phyloP scores from a whole-genome alignment of 2,888 invertebrate species.

The Nasonia oneida region DNA sequence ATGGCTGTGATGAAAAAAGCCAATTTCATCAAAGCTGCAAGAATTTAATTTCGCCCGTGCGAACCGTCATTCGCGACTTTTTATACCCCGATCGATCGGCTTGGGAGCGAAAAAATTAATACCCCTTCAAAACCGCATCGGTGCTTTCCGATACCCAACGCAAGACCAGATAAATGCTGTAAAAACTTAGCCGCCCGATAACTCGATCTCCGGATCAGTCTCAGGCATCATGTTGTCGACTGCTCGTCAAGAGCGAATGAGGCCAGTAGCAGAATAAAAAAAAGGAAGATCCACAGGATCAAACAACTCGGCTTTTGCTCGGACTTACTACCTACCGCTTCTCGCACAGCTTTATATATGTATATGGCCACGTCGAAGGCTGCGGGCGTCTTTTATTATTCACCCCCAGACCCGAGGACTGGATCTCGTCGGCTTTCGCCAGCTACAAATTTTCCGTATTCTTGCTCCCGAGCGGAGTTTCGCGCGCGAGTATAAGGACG shows the following conservation, averaged over 20 bases:
- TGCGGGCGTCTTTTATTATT: constrained; percentile 36
- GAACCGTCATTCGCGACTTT: no score
- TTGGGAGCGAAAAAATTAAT: not conserved
- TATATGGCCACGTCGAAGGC: not conserved
- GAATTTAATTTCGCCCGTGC: not conserved
- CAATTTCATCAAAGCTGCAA: not conserved
- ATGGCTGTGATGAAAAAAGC: not conserved
- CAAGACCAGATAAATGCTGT: not conserved
- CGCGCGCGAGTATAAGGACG: not conserved
- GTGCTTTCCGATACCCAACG: no score
- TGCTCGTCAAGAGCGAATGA: not conserved
- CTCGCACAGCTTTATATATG: not conserved
- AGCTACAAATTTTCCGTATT: not conserved
- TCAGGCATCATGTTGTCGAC: not conserved
- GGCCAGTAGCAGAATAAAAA: not conserved
- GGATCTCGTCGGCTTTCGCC: constrained; percentile 10
- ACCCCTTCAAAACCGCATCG: not conserved
- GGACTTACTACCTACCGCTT: constrained; percentile 6
- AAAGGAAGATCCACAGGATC: constrained; percentile 29
- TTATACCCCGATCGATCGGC: not conserved
- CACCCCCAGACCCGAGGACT: not conserved
- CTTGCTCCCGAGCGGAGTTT: not conserved
- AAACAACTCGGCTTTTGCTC: not conserved
- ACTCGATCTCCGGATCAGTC: constrained; percentile 13
- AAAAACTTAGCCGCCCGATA: not conserved